Percentiles rank a stretch among this genome's conserved stretches.
phyloP scores from a whole-genome alignment of 1,140 invertebrate genomes.

The Rhysida immarginata region DNA sequence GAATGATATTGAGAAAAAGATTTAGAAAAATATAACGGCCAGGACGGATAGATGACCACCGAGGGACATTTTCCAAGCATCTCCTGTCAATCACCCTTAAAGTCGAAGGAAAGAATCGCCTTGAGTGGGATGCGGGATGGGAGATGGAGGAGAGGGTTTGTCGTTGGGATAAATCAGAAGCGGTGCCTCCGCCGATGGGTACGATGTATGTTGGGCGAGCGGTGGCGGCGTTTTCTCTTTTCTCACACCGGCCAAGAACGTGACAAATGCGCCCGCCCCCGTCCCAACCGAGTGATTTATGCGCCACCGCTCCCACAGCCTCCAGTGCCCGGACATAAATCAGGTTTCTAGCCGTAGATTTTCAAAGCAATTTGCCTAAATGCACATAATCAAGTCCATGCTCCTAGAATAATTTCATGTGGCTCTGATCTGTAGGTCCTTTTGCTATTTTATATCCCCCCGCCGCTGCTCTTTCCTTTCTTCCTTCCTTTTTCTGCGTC shows the following conservation, averaged over 20 bases:
- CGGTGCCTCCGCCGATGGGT: no score
- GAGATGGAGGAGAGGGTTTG: no score
- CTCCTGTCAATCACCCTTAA: no score
- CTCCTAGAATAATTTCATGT: conserved; percentile 1
- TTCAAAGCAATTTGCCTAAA: not conserved
- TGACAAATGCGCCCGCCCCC: not conserved
- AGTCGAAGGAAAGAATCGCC: no score
- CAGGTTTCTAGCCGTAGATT: not conserved
- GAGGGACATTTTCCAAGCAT: no score
- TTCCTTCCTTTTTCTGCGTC: not conserved
- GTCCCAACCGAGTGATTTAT: not conserved
- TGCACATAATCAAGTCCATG: conserved; percentile 3
- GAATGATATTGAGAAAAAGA: no score
- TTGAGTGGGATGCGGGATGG: no score
- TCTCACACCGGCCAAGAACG: not conserved
- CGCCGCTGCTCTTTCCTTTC: not conserved
- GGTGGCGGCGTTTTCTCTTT: no score
- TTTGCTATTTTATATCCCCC: not conserved
- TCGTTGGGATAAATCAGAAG: no score
- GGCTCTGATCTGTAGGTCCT: not conserved
- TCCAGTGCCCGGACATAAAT: not conserved
- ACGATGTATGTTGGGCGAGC: no score
- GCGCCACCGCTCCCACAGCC: not conserved
- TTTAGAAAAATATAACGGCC: no score
- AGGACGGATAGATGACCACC: no score